Evolutionary conservation across 2,113 vertebrate species (phyloP).

Genomic region (Cygnus buccinator): DNA sequence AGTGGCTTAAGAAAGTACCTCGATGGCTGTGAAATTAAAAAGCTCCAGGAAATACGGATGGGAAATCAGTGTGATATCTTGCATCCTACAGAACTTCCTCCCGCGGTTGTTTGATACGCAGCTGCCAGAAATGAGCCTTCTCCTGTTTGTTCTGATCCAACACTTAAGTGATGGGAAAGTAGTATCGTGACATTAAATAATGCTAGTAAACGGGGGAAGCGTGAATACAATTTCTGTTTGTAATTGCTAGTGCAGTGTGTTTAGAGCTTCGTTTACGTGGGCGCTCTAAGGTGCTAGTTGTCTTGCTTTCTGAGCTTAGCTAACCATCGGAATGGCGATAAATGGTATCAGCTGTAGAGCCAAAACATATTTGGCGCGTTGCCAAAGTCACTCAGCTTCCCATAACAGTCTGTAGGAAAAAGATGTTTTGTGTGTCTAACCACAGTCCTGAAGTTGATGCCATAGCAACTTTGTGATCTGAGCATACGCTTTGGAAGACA

Average conservation of each 20-base stretch:
- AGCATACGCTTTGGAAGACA: conserved; percentile 44
- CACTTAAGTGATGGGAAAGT: conserved; percentile 32
- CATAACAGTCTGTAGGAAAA: conserved; percentile 70
- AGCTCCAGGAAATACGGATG: conserved; percentile 20
- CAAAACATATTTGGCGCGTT: conserved; percentile 71
- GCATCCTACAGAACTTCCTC: conserved; percentile 57
- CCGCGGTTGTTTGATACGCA: background rate
- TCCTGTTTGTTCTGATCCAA: conserved; percentile 27
- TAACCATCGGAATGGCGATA: conserved; percentile 73
- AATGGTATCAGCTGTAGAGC: conserved; percentile 68
- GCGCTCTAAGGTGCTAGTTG: conserved; percentile 52
- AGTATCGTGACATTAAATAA: background rate
- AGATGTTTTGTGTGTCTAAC: conserved; percentile 71
- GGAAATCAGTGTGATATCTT: conserved; percentile 44
- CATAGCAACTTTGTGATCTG: conserved; percentile 64
- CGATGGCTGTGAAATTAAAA: conserved; percentile 26
- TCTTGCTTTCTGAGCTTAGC: conserved; percentile 65
- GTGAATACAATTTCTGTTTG: background rate
- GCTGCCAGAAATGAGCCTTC: conserved; percentile 34
- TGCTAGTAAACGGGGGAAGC: conserved; percentile 8
- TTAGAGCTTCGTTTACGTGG: background rate
- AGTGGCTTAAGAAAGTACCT: conserved; percentile 36
- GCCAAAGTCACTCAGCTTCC: conserved; percentile 71
- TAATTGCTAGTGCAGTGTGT: background rate
- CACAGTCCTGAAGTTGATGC: conserved; percentile 66